A percentile compares a stretch with the other conserved stretches of the same genome.
Evolutionary conservation across 1,140 invertebrate genomes (phyloP).

Genomic region (Pachyrhynchus sulphureomaculatus): DNA sequence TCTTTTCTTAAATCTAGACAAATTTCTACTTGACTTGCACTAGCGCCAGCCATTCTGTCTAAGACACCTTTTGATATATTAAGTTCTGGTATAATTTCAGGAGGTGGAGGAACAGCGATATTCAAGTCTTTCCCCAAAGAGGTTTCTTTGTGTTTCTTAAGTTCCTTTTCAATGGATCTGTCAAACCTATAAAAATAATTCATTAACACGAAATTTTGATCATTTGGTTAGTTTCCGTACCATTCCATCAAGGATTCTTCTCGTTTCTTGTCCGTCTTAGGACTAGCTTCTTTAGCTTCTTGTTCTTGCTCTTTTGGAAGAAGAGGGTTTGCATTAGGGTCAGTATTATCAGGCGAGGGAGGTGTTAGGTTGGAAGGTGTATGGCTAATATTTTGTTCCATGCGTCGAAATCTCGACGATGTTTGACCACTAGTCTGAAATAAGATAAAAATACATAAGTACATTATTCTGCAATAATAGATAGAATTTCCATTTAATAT

Average conservation of each 20-base stretch:
- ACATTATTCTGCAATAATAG: too few relatives aligned
- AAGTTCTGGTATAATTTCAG: slow-evolving; percentile 4
- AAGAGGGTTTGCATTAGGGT: slow-evolving; percentile 20
- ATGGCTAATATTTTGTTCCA: slow-evolving; percentile 1
- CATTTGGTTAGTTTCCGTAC: slow-evolving; percentile 6
- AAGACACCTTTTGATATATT: slow-evolving; percentile 27
- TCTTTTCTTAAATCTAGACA: slow-evolving; percentile 33
- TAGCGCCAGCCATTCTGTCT: slow-evolving; percentile 38
- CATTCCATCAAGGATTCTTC: slow-evolving; percentile 40
- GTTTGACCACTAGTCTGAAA: slow-evolving; percentile 6
- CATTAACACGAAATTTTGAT: neutral
- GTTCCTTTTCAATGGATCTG: slow-evolving; percentile 44
- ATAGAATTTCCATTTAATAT: too few relatives aligned
- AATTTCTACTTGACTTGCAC: slow-evolving; percentile 46
- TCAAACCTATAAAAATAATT: slow-evolving; percentile 42
- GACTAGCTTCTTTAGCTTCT: slow-evolving; percentile 1
- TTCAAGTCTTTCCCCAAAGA: slow-evolving; percentile 1
- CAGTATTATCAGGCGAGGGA: neutral
- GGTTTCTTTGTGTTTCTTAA: slow-evolving; percentile 38
- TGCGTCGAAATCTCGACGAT: slow-evolving; percentile 20
- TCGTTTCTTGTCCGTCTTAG: slow-evolving; percentile 1
- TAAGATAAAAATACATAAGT: too few relatives aligned
- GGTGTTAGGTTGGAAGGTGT: neutral
- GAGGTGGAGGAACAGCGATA: slow-evolving; percentile 1
- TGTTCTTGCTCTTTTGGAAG: slow-evolving; percentile 15